Base-by-base conservation (phyloP, 92 coral and sea anemone species). In the Scolanthus callimorphus region DNA sequence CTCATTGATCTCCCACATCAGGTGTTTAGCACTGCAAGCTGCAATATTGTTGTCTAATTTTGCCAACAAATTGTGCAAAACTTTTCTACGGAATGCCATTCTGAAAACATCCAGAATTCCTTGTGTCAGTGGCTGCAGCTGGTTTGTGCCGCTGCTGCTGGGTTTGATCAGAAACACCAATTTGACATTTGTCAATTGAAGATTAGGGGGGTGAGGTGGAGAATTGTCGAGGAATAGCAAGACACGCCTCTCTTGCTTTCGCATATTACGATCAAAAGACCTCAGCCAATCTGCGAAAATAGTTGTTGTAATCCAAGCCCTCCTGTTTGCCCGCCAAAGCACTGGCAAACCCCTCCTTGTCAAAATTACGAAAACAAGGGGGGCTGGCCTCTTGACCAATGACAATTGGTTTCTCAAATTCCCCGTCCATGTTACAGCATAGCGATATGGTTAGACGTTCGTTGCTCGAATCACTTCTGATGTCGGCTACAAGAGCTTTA, bases 281-380 rank as follows among this genome's bases (percentile, higher is more conserved):
- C 59, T 46, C 52, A 66, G 20, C 73, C 73, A 66, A 20, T 66
- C 54, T 10, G 52, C 73, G 27, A 66, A 66, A 20, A 66, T 66
- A 44, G 43, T 66, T 25, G 60, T 66, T 34, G 73, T 66, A 53
- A 66, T 66, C 73, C 73, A 66, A 11, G 73, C 49, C 47, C 73
- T 52, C 19, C 73, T 66, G 22, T 66, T 66, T 23, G 62, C 4
- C 17, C 73, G 51, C 73, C 73, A 66, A 3, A 59, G 51, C 10
- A 66, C 62, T 12, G 73, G 59, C 1, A 34, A 34, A 34, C 41
- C n/a, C 6, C 15, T 34, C 41, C 15, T 6, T 6, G 41, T 34
- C 41, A 34, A 13, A 20, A 15, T 54, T 56, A 10, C 43, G 21
- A 19, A 66, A 54, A n/a, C 51, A 20, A 1, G 63, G 39, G 60